Evolutionary conservation across 2,888 invertebrate genomes (phyloP).

Genomic region (Pelosia muscerda): DNA sequence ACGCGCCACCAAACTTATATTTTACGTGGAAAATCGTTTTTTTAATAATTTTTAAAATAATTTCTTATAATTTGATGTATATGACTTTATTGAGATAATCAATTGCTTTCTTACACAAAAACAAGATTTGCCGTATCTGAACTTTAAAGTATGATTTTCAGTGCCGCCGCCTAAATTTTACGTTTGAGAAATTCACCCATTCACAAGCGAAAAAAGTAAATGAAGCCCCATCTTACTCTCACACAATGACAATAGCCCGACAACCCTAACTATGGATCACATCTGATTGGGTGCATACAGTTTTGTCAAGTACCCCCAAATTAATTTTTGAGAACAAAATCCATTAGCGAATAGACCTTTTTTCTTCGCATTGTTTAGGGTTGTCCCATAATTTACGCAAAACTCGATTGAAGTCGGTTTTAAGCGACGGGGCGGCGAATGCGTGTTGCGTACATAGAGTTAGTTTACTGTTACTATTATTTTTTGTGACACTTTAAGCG

Average conservation of each 20-base stretch:
- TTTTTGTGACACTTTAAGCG: slow-evolving; percentile 24
- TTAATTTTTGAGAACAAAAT: slow-evolving; percentile 86
- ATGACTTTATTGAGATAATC: too few species aligned
- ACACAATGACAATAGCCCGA: slow-evolving; percentile 46
- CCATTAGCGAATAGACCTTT: slow-evolving; percentile 83
- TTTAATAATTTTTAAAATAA: too few species aligned
- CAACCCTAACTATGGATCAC: slow-evolving; percentile 62
- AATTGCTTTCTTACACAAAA: too few species aligned
- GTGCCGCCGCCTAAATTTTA: too few species aligned
- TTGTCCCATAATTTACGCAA: slow-evolving; percentile 85
- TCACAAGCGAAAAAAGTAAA: not conserved
- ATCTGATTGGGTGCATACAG: slow-evolving; percentile 80
- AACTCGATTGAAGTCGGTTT: slow-evolving; percentile 81
- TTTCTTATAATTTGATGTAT: too few species aligned
- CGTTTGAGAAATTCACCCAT: too few species aligned
- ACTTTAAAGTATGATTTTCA: too few species aligned
- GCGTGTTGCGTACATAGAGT: slow-evolving; percentile 53
- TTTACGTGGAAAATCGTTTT: too few species aligned
- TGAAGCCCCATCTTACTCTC: slow-evolving; percentile 25
- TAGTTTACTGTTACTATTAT: slow-evolving; percentile 7
- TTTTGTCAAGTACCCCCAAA: slow-evolving; percentile 83
- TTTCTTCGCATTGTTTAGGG: slow-evolving; percentile 80
- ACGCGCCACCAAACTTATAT: too few species aligned
- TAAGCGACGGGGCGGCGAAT: slow-evolving; percentile 83
- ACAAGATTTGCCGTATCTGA: too few species aligned